Percentiles rank a stretch among this genome's conserved stretches.
Evolutionary conservation across 2,888 invertebrate species (phyloP).

Genomic region (Dastarcus helophoroides): DNA sequence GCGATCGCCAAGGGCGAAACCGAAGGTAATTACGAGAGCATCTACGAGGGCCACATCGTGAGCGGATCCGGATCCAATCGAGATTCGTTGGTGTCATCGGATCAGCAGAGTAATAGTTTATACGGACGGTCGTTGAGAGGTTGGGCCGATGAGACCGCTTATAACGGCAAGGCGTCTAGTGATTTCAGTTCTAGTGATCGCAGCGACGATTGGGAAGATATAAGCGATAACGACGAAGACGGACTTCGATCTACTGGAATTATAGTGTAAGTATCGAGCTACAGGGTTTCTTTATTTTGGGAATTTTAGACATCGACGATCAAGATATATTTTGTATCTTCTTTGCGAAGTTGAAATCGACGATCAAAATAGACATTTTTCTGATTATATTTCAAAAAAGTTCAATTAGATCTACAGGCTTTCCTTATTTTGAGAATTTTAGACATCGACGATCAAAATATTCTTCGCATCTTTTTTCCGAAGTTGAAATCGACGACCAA

Average conservation of each 20-base stretch:
- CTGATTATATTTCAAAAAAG: too few species aligned
- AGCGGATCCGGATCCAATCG: slow-evolving; percentile 18
- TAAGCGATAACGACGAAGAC: slow-evolving; percentile 46
- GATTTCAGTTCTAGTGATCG: slow-evolving; percentile 49
- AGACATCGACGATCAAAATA: too few species aligned
- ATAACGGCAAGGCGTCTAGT: slow-evolving; percentile 42
- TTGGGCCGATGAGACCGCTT: slow-evolving; percentile 17
- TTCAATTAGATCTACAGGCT: too few species aligned
- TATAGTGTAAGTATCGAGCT: slow-evolving; percentile 42
- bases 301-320: too few species aligned
- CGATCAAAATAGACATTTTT: too few species aligned
- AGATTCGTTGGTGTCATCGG: slow-evolving; percentile 44
- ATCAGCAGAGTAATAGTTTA: slow-evolving; percentile 50
- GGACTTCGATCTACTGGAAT: slow-evolving; percentile 40
- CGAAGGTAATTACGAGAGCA: slow-evolving; percentile 22
- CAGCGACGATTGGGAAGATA: slow-evolving; percentile 57
- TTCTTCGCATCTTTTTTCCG: too few species aligned
- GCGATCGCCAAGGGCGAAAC: slow-evolving; percentile 5
- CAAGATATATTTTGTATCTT: too few species aligned
- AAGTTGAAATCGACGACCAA: too few species aligned
- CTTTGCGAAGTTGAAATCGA: too few species aligned
- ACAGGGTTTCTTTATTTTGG: not conserved
- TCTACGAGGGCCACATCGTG: slow-evolving; percentile 22
- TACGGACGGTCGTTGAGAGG: slow-evolving; percentile 40
- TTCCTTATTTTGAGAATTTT: too few species aligned